A percentile compares a stretch with the other conserved stretches of the same genome.
Conservation (phyloP, 1,140 invertebrate genomes). For the Tenebrio molitor region DNA sequence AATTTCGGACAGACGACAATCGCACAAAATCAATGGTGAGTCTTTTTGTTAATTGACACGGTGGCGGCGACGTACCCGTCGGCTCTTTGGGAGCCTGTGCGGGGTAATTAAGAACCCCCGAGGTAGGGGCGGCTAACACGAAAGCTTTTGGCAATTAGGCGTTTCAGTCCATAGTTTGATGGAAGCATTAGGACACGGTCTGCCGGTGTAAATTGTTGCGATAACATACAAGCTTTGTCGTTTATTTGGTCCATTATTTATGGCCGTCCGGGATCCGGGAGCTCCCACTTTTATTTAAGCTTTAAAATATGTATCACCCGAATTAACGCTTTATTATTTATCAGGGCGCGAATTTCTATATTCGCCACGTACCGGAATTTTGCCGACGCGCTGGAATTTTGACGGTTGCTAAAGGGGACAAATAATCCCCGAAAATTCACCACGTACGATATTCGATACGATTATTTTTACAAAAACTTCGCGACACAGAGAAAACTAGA, state of each 20-base stretch:
- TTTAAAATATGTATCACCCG: slow-evolving; percentile 1
- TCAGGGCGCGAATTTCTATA: neutral
- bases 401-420: no score
- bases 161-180: slow-evolving; percentile 59
- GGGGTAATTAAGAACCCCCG: slow-evolving; percentile 58
- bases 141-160: slow-evolving; percentile 64
- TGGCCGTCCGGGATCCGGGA: neutral
- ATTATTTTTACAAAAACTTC: no score
- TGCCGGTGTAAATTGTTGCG: slow-evolving; percentile 48
- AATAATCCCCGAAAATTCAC: no score
- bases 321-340: slow-evolving; percentile 14
- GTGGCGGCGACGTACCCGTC: neutral
- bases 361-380: no score
- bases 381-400: no score
- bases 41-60: slow-evolving; percentile 2
- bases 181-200: slow-evolving; percentile 56
- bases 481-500: no score
- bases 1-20: neutral
- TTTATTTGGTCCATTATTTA: slow-evolving; percentile 32
- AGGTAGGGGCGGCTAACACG: slow-evolving; percentile 54
- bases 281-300: neutral
- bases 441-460: no score
- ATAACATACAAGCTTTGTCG: slow-evolving; percentile 42
- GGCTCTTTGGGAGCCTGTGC: slow-evolving; percentile 17
- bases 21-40: slow-evolving; percentile 25